These are phyloP conservation scores for Danio jaintianensis DNA, from an alignment of 2,797 vertebrate genomes.

Conservation along the genomic window DNA sequence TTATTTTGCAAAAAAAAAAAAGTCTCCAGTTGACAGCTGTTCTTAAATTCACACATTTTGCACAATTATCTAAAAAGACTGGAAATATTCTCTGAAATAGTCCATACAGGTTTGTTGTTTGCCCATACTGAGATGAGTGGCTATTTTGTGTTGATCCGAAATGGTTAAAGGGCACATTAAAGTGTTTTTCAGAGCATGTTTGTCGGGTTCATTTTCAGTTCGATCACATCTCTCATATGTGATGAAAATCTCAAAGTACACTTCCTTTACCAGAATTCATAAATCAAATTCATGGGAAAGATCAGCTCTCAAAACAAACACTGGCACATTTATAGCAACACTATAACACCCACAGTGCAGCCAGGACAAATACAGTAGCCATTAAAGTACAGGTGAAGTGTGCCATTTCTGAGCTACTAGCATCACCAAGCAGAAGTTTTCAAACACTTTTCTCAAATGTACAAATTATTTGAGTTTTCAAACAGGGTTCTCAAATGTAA, in stretches of 20 bases:
- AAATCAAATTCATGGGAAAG: slow-evolving; percentile 14
- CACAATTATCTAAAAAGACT: background rate
- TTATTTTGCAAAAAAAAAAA: background rate
- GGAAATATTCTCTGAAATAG: background rate
- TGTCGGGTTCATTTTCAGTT: background rate
- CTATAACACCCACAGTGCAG: background rate
- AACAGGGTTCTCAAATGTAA: background rate
- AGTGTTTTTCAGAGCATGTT: slow-evolving; percentile 13
- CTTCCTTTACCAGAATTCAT: background rate
- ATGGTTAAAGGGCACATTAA: background rate
- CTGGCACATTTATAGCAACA: slow-evolving; percentile 1
- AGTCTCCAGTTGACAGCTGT: background rate
- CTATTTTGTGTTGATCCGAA: slow-evolving; percentile 11
- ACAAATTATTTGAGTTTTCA: background rate
- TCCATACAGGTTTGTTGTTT: background rate
- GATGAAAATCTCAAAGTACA: slow-evolving; percentile 14
- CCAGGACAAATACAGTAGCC: slow-evolving; percentile 30
- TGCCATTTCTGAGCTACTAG: background rate
- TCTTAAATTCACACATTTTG: slow-evolving; percentile 2
- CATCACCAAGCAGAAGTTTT: background rate
- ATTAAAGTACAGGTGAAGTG: background rate
- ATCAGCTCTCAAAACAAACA: slow-evolving; percentile 13
- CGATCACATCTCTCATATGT: background rate
- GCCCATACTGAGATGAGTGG: background rate
- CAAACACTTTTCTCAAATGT: too few species aligned